Base-by-base conservation (phyloP, 2,888 invertebrate genomes). In the Dynastes tityus region DNA sequence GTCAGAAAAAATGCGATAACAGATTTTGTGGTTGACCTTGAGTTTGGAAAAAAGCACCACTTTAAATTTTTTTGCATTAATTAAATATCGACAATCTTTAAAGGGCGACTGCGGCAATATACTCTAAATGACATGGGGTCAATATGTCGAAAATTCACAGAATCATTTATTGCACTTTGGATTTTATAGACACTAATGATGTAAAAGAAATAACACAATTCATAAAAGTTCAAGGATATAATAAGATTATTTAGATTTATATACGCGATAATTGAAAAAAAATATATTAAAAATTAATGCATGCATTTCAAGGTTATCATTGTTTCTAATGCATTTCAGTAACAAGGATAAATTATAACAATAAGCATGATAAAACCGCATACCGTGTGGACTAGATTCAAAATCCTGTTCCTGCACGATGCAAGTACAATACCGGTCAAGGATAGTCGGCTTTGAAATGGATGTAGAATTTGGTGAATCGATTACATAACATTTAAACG, bases 221-320 rank as follows among this genome's bases (percentile, higher is more conserved):
- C 82, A 79, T 81, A 84, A 85, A 85, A 85, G 85, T 85, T 85
- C 85, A 85, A 85, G 85, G 85, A 80, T 80, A 80, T 79, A 84
- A 84, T 83, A 81, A 81, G 81, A 84, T 82, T 84, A 83, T 79
- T 79, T 64, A 82, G 80, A 79, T 82, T 78, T 83, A 83, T 82
- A 82, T 84, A 77, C 78, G 80, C 80, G 82, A 81, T 79, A 82
- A 81, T 79, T 80, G 79, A 78, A 80, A 83, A 81, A 83, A 81
- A 82, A 79, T 80, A 70, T 78, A 78, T 80, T 80, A 82, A 81
- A 83, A 83, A 82, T 81, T 80, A 82, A 82, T 84, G 82, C 83
- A 83, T 82, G 81, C 83, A 80, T 80, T 82, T 83, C 85, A 86
- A 85, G 86, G 85, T 80, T 82, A 80, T 78, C 79, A 80, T 82